Evolutionary conservation across 2,797 vertebrate genomes (phyloP).

Genomic region (Peromyscus eremicus): DNA sequence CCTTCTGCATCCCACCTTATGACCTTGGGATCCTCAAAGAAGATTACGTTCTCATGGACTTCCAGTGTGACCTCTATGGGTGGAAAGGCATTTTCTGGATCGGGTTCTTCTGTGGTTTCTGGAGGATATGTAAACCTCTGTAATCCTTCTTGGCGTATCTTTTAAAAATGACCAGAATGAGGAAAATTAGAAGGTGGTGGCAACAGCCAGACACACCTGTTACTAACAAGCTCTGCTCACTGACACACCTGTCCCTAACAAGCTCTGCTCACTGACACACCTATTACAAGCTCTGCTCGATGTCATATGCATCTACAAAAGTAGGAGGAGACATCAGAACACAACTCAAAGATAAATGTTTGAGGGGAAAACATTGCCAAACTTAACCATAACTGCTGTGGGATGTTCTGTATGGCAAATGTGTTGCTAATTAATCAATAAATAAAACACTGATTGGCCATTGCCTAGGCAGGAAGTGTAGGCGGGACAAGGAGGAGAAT

Average conservation of each 20-base stretch:
- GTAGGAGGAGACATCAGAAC: neutral
- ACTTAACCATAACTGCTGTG: neutral
- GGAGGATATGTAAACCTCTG: slow-evolving; percentile 88
- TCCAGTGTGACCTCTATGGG: slow-evolving; percentile 89
- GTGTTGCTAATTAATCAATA: no score
- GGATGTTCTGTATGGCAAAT: no score
- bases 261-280: neutral
- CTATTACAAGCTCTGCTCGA: neutral
- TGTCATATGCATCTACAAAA: neutral
- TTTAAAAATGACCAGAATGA: slow-evolving; percentile 62
- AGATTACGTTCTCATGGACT: slow-evolving; percentile 88
- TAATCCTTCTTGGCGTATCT: slow-evolving; percentile 90
- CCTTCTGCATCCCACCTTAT: slow-evolving; percentile 93
- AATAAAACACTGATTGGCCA: no score
- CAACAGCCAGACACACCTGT: neutral
- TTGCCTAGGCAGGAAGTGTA: no score
- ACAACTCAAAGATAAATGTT: slow-evolving; percentile 26
- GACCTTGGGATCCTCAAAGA: slow-evolving; percentile 91
- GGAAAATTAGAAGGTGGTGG: slow-evolving; percentile 38
- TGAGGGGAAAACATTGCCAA: neutral
- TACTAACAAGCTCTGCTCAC: neutral
- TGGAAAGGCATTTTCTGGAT: slow-evolving; percentile 80
- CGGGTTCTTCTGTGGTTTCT: slow-evolving; percentile 69
- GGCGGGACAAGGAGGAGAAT: no score
- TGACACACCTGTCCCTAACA: neutral